phyloP scores from a whole-genome alignment of 1,140 invertebrate species.

The Lucilia cuprina region DNA sequence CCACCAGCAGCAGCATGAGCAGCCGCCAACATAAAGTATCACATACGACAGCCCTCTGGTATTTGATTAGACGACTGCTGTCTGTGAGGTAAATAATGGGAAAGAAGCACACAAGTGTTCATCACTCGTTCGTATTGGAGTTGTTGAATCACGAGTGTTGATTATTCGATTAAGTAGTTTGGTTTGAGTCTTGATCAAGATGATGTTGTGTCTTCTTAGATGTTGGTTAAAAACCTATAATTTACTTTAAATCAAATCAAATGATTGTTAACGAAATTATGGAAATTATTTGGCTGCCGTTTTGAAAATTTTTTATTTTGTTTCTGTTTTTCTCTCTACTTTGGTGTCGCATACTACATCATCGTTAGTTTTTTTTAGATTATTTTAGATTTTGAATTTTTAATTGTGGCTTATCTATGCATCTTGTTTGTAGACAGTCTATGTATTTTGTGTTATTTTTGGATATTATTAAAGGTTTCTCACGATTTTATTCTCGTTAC shows the following conservation, averaged over 20 bases:
- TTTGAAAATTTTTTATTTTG: not conserved
- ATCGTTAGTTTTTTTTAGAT: not conserved
- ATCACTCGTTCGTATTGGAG: not conserved
- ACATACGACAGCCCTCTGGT: not conserved
- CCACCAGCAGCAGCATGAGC: not conserved
- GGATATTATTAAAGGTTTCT: not conserved
- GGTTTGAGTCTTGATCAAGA: no score
- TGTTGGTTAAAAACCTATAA: slow-evolving; percentile 15
- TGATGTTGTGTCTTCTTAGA: no score
- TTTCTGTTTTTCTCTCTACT: not conserved
- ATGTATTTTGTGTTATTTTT: no score
- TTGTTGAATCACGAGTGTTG: slow-evolving; percentile 17
- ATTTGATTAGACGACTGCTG: not conserved
- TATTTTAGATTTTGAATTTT: not conserved
- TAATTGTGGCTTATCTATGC: slow-evolving; percentile 26
- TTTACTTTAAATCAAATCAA: no score
- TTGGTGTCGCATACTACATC: not conserved
- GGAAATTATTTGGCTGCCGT: slow-evolving; percentile 23
- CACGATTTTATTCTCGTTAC: slow-evolving; percentile 2
- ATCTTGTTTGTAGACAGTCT: slow-evolving; percentile 16
- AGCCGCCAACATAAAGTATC: not conserved
- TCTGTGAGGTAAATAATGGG: no score
- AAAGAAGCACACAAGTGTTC: not conserved
- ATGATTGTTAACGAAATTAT: slow-evolving; percentile 32
- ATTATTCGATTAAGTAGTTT: slow-evolving; percentile 28